Percentiles rank a stretch among this genome's conserved stretches.
These are phyloP conservation scores for Andrena hattorfiana DNA, from an alignment of 2,888 invertebrate species.

Conservation along the genomic window DNA sequence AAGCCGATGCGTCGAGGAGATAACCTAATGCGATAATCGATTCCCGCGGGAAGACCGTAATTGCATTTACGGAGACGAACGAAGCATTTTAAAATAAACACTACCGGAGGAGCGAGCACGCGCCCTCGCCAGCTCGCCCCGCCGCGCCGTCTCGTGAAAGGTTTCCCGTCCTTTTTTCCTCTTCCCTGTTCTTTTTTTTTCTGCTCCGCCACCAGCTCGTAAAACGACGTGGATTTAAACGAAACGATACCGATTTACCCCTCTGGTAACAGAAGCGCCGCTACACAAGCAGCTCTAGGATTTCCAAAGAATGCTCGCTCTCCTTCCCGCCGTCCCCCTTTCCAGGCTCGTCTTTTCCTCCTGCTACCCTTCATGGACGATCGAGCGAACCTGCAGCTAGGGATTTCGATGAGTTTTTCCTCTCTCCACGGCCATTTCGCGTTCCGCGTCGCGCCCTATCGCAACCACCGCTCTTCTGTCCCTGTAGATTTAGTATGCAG, in stretches of 20 bases:
- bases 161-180: slow-evolving; percentile 44
- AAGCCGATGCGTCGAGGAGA: slow-evolving; percentile 49
- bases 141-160: slow-evolving; percentile 51
- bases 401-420: slow-evolving; percentile 59
- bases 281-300: slow-evolving; percentile 62
- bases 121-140: slow-evolving; percentile 15
- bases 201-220: slow-evolving; percentile 52
- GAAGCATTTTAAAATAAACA: slow-evolving; percentile 67
- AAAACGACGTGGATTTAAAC: slow-evolving; percentile 68
- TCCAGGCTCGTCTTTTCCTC: slow-evolving; percentile 33
- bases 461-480: slow-evolving; percentile 40
- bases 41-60: slow-evolving; percentile 62
- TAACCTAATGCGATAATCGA: slow-evolving; percentile 67
- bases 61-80: slow-evolving; percentile 62
- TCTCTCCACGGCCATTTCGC: slow-evolving; percentile 40
- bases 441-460: slow-evolving; percentile 44
- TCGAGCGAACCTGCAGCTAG: slow-evolving; percentile 46
- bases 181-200: neutral
- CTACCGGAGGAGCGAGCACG: slow-evolving; percentile 23
- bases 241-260: slow-evolving; percentile 67
- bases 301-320: slow-evolving; percentile 62
- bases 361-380: slow-evolving; percentile 35
- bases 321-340: slow-evolving; percentile 12
- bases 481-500: slow-evolving; percentile 65
- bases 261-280: slow-evolving; percentile 50